Evolutionary conservation across 2,888 invertebrate genomes (phyloP).

Genomic region (Agrenia bidenticulata): DNA sequence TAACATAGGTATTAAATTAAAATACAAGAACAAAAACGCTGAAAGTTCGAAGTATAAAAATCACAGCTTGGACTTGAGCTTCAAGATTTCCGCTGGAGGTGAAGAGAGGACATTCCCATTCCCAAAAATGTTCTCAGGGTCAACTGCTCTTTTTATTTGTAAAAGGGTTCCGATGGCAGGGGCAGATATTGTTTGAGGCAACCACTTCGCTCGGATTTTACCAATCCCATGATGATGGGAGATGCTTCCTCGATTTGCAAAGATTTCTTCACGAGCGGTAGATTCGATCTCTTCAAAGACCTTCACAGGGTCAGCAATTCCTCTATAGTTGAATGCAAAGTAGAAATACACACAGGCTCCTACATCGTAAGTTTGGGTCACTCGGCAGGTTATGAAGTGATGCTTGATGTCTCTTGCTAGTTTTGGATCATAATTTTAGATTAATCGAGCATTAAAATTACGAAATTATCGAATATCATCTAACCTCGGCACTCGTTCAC

Average conservation of each 20-base stretch:
- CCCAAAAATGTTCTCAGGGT: slow-evolving; percentile 93
- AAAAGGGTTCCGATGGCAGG: slow-evolving; percentile 74
- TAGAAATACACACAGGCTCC: slow-evolving; percentile 96
- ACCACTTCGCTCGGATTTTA: slow-evolving; percentile 84
- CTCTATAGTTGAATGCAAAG: slow-evolving; percentile 75
- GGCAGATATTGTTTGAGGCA: slow-evolving; percentile 77
- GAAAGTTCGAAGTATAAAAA: too few species aligned
- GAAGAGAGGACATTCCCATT: slow-evolving; percentile 72
- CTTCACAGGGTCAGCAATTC: slow-evolving; percentile 67
- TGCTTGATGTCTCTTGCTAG: slow-evolving; percentile 62
- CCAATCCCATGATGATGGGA: slow-evolving; percentile 98
- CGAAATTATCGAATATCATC: neutral
- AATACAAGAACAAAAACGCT: too few species aligned
- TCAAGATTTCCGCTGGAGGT: too few species aligned
- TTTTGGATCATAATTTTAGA: too few species aligned
- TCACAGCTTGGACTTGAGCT: too few species aligned
- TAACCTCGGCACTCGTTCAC: slow-evolving; percentile 61
- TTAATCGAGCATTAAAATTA: too few species aligned
- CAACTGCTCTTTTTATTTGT: slow-evolving; percentile 82
- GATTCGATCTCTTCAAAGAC: slow-evolving; percentile 85
- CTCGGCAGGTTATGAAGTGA: slow-evolving; percentile 74
- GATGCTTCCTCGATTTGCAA: slow-evolving; percentile 85
- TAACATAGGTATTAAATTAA: too few species aligned
- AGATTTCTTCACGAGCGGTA: slow-evolving; percentile 85
- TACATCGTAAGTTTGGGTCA: slow-evolving; percentile 96